Evolutionary conservation across 1,140 invertebrate species (phyloP), one percentile per base, ranked within the genome.

Genomic region (Cecropterus lyciades): DNA sequence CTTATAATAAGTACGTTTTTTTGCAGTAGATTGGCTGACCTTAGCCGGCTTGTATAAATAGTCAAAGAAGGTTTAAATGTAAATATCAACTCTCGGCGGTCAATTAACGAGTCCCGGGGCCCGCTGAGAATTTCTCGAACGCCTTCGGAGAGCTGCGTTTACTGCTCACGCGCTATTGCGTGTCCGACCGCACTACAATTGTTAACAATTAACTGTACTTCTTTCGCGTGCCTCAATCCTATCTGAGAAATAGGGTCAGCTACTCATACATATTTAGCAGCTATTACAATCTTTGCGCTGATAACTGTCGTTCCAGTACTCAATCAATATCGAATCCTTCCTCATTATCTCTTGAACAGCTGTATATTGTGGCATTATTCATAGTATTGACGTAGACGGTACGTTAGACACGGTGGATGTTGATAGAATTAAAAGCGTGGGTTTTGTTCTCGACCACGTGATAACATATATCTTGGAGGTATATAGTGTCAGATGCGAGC

Each of bases 151-250:
- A 63, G 30, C 67, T 79, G 69, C 65, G 74, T 76, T 78, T 71
- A 57, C n/a, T 69, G 64, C 67, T 73, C 73, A 77, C 78, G 72
- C 73, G 59, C 65, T 65, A 68, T 85, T 82, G 87, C 85, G 84
- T 88, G 87, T 75, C 53, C 69, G 60, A 75, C 73, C 73, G 71
- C 81, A 82, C 63, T 82, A 83, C 87, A 89, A 91, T 89, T 89
- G 83, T 87, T 82, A 75, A 81, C 80, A 91, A 91, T 91, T 91
- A 91, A 84, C 81, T 71, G 80, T 81, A 80, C 68, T 87, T 84
- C 84, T 88, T 88, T 87, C 73, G 87, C 85, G 85, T 88, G 85
- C 70, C 77, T 79, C 75, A 68, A 78, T 78, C 72, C 69, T 77
- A 77, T 82, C 80, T 77, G 68, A 75, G 78, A 84, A 88, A 85